phyloP scores from a whole-genome alignment of 1,140 invertebrate genomes.

The Elysia chlorotica region DNA sequence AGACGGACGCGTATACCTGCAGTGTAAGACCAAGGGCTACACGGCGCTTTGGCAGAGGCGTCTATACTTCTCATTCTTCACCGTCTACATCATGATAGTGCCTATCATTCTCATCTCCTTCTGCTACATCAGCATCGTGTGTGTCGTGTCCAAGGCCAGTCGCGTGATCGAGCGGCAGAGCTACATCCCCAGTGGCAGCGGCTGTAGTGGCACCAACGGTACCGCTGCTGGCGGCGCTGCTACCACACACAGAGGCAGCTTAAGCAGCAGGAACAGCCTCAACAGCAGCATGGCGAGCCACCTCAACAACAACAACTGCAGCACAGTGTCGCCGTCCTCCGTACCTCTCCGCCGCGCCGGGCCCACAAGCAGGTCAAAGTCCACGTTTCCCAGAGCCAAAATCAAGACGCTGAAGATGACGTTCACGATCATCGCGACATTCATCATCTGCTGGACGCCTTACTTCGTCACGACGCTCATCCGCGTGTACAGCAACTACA shows the following conservation, averaged over 20 bases:
- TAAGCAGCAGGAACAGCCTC: no score
- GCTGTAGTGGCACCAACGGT: no score
- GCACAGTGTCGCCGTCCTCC: no score
- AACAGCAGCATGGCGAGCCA: no score
- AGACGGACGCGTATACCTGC: conserved; percentile 46
- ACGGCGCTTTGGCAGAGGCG: conserved; percentile 63
- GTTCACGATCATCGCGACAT: conserved; percentile 60
- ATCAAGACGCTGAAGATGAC: conserved; percentile 65
- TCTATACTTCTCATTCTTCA: conserved; percentile 62
- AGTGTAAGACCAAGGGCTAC: conserved; percentile 60
- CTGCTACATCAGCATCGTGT: conserved; percentile 58
- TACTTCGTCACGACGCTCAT: conserved; percentile 62
- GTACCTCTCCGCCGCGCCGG: conserved; percentile 42
- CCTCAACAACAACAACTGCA: conserved; percentile 26
- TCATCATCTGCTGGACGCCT: conserved; percentile 63
- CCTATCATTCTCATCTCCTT: conserved; percentile 61
- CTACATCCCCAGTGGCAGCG: no score
- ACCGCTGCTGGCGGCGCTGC: no score
- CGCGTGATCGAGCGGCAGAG: conserved; percentile 21
- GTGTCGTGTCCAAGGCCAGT: conserved; percentile 23
- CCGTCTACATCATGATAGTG: conserved; percentile 60
- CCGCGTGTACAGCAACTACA: conserved; percentile 62
- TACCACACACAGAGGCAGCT: no score
- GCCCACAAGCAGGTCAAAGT: conserved; percentile 28
- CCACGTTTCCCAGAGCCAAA: conserved; percentile 59